Percentiles rank a stretch among this genome's conserved stretches.
Evolutionary conservation across 2,888 invertebrate genomes (phyloP).

Genomic region (Xestia sexstrigata): DNA sequence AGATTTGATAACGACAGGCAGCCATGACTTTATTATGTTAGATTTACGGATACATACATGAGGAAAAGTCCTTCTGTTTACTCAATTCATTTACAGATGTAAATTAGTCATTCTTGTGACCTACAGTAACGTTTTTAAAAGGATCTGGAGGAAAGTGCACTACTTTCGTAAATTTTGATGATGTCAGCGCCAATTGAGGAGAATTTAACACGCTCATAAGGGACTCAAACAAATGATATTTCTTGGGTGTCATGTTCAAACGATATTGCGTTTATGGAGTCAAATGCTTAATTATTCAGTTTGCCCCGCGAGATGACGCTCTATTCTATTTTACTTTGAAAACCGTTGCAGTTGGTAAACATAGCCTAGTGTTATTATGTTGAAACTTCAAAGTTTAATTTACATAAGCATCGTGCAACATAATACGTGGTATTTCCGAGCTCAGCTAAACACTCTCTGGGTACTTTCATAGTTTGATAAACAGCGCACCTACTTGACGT

Average conservation of each 20-base stretch:
- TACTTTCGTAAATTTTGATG: constrained; percentile 44
- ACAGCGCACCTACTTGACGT: constrained; percentile 69
- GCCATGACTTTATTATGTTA: constrained; percentile 46
- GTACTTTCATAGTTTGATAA: constrained; percentile 77
- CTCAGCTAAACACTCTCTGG: constrained; percentile 50
- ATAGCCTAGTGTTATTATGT: constrained; percentile 24
- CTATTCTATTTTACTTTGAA: constrained; percentile 25
- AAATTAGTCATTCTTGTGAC: constrained; percentile 15
- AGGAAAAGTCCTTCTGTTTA: constrained; percentile 51
- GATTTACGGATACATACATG: constrained; percentile 24
- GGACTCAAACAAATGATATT: constrained; percentile 21
- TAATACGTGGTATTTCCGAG: constrained; percentile 61
- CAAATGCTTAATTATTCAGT: constrained; percentile 36
- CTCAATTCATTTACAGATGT: constrained; percentile 1
- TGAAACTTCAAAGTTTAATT: constrained; percentile 43
- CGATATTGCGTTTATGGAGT: constrained; percentile 15
- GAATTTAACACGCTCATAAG: constrained; percentile 37
- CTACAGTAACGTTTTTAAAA: constrained; percentile 11
- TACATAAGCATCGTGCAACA: constrained; percentile 60
- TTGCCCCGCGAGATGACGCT: background rate
- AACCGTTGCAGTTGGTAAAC: constrained; percentile 28
- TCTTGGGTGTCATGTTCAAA: constrained; percentile 30
- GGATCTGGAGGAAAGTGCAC: constrained; percentile 30
- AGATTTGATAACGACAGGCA: constrained; percentile 53
- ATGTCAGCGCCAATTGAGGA: constrained; percentile 43